phyloP scores from a whole-genome alignment of 2,797 vertebrate genomes.

The Saxicola maurus region DNA sequence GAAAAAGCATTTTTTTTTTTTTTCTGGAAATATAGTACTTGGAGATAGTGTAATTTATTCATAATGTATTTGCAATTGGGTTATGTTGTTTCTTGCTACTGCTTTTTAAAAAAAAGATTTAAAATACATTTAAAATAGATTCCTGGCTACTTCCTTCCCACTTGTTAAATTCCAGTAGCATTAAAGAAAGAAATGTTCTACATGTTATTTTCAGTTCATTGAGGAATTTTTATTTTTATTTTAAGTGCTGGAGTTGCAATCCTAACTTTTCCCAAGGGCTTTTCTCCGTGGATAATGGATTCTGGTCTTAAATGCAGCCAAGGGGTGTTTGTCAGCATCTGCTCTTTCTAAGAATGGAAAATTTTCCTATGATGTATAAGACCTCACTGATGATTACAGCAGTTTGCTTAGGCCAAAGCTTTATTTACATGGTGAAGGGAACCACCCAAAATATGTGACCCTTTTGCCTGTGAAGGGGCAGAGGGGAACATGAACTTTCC shows the following conservation, averaged over 20 bases:
- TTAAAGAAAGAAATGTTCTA: background rate
- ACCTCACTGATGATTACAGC: slow-evolving; percentile 12
- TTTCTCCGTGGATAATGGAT: background rate
- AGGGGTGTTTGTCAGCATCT: background rate
- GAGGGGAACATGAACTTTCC: slow-evolving; percentile 41
- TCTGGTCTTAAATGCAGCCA: background rate
- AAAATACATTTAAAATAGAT: background rate
- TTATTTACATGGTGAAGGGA: slow-evolving; percentile 54
- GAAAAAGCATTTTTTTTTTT: background rate
- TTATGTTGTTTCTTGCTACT: background rate
- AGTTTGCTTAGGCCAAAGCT: slow-evolving; percentile 6
- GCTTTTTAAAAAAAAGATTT: background rate
- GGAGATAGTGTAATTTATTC: background rate
- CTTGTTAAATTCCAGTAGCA: background rate
- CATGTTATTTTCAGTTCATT: background rate
- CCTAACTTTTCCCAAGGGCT: background rate
- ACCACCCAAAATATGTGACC: slow-evolving; percentile 59
- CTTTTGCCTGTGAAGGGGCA: background rate
- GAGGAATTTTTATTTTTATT: background rate
- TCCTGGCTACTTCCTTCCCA: background rate
- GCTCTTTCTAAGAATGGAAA: slow-evolving; percentile 51
- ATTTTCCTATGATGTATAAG: slow-evolving; percentile 1
- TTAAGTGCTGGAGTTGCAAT: background rate
- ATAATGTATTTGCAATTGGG: background rate
- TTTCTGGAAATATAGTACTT: background rate